Evolutionary conservation across 2,113 vertebrate species (phyloP).

Genomic region (Phylloscopus whistleri): DNA sequence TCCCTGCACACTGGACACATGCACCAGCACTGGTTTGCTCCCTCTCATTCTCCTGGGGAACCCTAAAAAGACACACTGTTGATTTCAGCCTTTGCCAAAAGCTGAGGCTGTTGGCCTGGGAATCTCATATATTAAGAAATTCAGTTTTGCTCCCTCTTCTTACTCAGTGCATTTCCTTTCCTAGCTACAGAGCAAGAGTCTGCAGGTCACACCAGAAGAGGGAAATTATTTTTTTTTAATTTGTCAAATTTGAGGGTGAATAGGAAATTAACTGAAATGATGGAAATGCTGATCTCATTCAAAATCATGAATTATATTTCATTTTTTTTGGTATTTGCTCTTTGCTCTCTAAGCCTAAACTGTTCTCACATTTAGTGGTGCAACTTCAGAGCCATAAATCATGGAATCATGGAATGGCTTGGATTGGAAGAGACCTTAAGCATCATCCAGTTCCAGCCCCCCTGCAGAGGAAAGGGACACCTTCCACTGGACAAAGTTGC

Average conservation of each 20-base stretch:
- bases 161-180: not conserved
- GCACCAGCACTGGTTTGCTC: not conserved
- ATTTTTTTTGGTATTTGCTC: not conserved
- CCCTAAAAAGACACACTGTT: not conserved
- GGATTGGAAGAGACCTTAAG: not conserved
- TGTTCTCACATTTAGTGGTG: not conserved
- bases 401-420: not conserved
- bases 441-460: not conserved
- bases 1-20: not conserved
- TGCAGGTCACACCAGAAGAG: not conserved
- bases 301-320: not conserved
- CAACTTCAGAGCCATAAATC: not conserved
- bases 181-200: not conserved
- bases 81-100: not conserved
- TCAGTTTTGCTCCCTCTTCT: not conserved
- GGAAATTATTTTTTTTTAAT: not conserved
- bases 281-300: not conserved
- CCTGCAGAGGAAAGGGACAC: not conserved
- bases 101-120: not conserved
- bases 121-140: not conserved
- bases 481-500: not conserved
- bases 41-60: not conserved
- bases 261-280: not conserved
- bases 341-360: not conserved
- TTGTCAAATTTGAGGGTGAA: not conserved